Base-by-base conservation (phyloP, 2,888 invertebrate species). In the Drosophila testacea region DNA sequence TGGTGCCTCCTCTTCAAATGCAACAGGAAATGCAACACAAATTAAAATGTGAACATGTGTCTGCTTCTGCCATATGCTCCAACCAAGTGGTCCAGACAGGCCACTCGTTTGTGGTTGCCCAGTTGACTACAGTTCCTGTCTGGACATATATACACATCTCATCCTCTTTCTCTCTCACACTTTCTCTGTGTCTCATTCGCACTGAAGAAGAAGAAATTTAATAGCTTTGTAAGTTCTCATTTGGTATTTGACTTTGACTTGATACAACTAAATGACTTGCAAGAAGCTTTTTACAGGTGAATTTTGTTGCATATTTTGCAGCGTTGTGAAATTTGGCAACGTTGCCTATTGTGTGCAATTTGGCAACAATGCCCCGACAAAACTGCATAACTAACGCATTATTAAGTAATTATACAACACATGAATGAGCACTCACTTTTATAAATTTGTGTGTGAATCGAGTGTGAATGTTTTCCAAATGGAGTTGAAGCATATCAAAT, bases 1-100 rank as follows among this genome's bases (percentile, higher is more conserved):
- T 55, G 54, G 11, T 39, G 38, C 39, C n/a, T 28, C 5, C 27
- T 34, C 27, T 16, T 38, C 62, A 78, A 71, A 72, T 88, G 89
- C 89, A 83, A 87, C 89, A 87, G 88, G 89, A 88, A 86, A 72
- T 83, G 84, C 89, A 88, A 83, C 80, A 80, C 89, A 86, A 83
- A 83, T 83, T 77, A 80, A 88, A 80, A 83, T 83, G 83, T 80
- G 78, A 73, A 84, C 84, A 81, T 83, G 73, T 87, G 82, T 78
- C 72, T 62, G 69, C 32, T 48, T 13, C 36, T 41, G 68, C n/a
- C 32, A 9, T 32, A 32, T 32, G 32, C n/a, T 54, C 64, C 55
- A 73, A 73, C 64, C 55, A 73, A 73, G 77, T 57, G 77, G 64
- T 74, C 74, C 76, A 77, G 76, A 77, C 76, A 76, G 65, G 42